phyloP scores from a whole-genome alignment of 2,888 invertebrate species.

The Apodemia hepburni region DNA sequence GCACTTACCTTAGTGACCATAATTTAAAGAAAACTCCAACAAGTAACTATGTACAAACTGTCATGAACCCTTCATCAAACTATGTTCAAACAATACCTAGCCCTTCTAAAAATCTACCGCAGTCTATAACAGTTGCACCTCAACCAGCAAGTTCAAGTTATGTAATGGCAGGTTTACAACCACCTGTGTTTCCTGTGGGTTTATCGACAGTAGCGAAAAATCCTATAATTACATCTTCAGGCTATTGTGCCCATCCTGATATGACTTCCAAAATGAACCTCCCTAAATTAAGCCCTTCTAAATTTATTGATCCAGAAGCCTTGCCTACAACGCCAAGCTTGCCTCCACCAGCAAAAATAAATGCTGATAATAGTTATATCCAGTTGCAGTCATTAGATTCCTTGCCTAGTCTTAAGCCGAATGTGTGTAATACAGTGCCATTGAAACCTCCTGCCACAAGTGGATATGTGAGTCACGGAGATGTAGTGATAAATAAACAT shows the following conservation, averaged over 20 bases:
- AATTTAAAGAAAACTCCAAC: conserved; percentile 55
- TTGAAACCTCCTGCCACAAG: conserved; percentile 52
- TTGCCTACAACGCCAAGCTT: conserved; percentile 69
- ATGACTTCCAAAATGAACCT: conserved; percentile 8
- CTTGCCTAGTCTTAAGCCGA: conserved; percentile 63
- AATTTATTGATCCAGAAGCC: conserved; percentile 62
- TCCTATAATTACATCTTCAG: conserved; percentile 51
- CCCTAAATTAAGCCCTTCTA: conserved; percentile 36
- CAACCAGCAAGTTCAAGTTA: conserved; percentile 64
- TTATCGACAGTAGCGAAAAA: conserved; percentile 42
- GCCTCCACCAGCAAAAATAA: conserved; percentile 57
- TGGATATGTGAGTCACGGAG: conserved; percentile 65
- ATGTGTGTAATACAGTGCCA: conserved; percentile 50
- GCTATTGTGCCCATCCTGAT: conserved; percentile 39
- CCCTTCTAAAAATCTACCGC: conserved; percentile 38
- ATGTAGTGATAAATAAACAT: conserved; percentile 68
- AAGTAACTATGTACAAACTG: conserved; percentile 55
- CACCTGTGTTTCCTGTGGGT: conserved; percentile 61
- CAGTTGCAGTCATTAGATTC: conserved; percentile 66
- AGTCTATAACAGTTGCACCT: conserved; percentile 32
- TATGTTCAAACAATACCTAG: conserved; percentile 53
- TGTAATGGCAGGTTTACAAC: conserved; percentile 65
- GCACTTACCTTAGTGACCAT: conserved; percentile 55
- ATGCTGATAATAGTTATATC: conserved; percentile 63
- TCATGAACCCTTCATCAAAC: conserved; percentile 44